Conservation (phyloP, 2,113 vertebrate genomes). For the Ochotona curzoniae region DNA sequence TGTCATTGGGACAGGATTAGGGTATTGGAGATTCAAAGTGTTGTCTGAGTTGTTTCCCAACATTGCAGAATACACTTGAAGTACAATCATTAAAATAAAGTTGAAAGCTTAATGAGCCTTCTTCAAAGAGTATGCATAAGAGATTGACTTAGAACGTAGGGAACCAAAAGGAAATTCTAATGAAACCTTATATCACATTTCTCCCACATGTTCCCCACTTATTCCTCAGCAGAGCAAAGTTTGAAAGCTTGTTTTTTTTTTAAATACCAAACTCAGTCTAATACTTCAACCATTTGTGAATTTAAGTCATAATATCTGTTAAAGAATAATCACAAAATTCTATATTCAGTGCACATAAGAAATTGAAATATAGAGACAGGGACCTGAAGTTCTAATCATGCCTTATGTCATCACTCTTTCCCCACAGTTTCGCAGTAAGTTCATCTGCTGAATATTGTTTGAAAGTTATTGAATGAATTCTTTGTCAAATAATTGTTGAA, state of each 20-base stretch:
- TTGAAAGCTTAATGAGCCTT: not conserved
- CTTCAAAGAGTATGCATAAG: not conserved
- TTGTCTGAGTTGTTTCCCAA: not conserved
- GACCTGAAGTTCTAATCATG: not conserved
- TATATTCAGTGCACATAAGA: not conserved
- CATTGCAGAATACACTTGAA: not conserved
- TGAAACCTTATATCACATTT: rapidly evolving
- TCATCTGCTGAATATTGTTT: not conserved
- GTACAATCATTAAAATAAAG: not conserved
- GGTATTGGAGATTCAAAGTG: not conserved
- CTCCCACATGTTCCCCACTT: rapidly evolving
- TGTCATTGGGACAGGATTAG: not conserved
- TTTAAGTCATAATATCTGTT: not conserved
- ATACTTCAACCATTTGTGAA: not conserved
- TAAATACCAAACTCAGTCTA: not conserved
- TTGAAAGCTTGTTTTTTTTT: not conserved
- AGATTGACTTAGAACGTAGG: not conserved
- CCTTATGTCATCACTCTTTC: not conserved
- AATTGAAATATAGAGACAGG: not conserved
- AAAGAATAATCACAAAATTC: not conserved
- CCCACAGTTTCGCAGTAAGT: rapidly evolving
- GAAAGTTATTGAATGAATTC: not conserved
- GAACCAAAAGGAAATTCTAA: not conserved
- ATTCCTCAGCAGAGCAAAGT: not conserved
- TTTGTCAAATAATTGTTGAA: not conserved